A percentile compares a stretch with the other conserved stretches of the same genome.
Evolutionary conservation across 2,113 vertebrate species (phyloP).

Genomic region (Holacanthus passer): DNA sequence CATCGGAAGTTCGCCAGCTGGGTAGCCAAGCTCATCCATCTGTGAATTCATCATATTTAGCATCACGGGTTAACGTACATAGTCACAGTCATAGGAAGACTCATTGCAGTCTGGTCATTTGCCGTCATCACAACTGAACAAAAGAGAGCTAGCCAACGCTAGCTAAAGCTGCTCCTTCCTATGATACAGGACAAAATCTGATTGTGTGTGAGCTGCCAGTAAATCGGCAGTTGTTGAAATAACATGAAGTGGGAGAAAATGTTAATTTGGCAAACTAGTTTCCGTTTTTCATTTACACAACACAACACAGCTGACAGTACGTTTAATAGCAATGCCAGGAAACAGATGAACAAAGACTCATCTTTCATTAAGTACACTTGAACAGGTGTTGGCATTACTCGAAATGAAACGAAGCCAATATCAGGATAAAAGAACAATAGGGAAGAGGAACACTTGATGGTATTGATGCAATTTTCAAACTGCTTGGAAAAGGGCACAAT

Average conservation of each 20-base stretch:
- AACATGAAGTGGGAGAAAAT: too few species aligned
- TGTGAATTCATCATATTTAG: background rate
- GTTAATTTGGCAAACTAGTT: too few species aligned
- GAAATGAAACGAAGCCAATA: background rate
- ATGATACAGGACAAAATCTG: background rate
- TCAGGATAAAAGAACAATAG: background rate
- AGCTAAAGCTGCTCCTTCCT: too few species aligned
- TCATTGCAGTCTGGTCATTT: too few species aligned
- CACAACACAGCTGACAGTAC: too few species aligned
- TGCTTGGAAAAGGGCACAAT: conserved; percentile 17
- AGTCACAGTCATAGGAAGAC: too few species aligned
- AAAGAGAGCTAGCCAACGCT: background rate
- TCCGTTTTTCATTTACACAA: too few species aligned
- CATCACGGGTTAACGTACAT: background rate
- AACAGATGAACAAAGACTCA: background rate
- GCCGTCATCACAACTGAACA: background rate
- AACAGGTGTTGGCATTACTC: conserved; percentile 7
- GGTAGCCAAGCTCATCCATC: background rate
- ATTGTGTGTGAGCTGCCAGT: background rate
- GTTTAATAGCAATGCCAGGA: background rate
- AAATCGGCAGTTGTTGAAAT: too few species aligned
- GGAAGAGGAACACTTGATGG: background rate
- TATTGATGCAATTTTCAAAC: background rate
- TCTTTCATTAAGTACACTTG: background rate
- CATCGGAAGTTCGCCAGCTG: background rate